Evolutionary conservation across 2,113 vertebrate species (phyloP).

Genomic region (Myiopsitta monachus): DNA sequence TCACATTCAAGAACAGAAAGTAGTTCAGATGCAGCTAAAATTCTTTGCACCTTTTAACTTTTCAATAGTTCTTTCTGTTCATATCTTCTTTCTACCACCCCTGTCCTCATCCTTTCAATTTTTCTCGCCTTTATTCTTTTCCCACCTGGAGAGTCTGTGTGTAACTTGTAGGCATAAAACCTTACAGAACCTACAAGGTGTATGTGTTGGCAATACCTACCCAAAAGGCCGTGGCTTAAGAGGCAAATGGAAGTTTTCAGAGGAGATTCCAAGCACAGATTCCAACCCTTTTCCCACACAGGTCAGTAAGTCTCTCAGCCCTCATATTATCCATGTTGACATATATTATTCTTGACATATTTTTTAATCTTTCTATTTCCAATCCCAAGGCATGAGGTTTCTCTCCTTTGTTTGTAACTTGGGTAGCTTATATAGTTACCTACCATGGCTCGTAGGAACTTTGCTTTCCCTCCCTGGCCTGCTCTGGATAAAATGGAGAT

Average conservation of each 20-base stretch:
- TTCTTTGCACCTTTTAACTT: neutral
- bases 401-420: neutral
- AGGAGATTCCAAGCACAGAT: neutral
- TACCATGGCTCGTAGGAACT: neutral
- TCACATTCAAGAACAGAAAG: neutral
- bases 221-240: neutral
- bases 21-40: neutral
- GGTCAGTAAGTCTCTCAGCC: neutral
- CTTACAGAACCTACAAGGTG: accelerated
- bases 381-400: neutral
- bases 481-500: neutral
- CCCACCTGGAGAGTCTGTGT: neutral
- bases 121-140: neutral
- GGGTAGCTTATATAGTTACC: neutral
- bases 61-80: neutral
- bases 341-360: neutral
- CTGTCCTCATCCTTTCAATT: neutral
- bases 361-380: neutral
- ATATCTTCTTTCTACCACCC: neutral
- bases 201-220: neutral
- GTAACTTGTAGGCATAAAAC: neutral
- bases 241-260: neutral
- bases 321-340: neutral
- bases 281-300: neutral
- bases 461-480: neutral